Evolutionary conservation across 2,797 vertebrate genomes (phyloP).

Genomic region (Poeciliopsis turneri): DNA sequence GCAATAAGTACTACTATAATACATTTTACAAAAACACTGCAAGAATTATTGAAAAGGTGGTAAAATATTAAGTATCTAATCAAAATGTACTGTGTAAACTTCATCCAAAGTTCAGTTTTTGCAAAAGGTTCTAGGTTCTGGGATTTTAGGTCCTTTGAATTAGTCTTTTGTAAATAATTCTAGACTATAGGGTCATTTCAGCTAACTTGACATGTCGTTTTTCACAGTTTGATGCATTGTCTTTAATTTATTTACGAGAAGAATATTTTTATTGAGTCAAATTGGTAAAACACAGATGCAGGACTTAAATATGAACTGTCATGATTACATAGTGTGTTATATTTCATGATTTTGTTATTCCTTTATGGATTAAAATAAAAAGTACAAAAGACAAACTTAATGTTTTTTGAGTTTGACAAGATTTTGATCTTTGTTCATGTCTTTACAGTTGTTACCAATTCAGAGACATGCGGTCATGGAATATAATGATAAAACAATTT

Average conservation of each 20-base stretch:
- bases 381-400: not conserved
- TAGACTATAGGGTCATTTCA: not conserved
- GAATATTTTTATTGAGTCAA: no score
- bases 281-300: no score
- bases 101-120: not conserved
- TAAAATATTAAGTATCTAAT: not conserved
- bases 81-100: not conserved
- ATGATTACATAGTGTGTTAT: not conserved
- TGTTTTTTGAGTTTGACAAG: not conserved
- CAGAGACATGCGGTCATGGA: no score
- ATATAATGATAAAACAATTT: no score
- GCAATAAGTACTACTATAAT: not conserved
- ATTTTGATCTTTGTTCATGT: not conserved
- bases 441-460: not conserved
- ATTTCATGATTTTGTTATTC: not conserved
- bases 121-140: not conserved
- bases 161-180: not conserved
- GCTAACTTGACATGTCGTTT: no score
- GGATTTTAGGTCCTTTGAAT: accelerated
- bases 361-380: not conserved
- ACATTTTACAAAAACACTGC: not conserved
- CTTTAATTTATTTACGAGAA: no score
- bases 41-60: not conserved
- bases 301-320: no score
- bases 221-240: no score